phyloP scores from a whole-genome alignment of 1,140 invertebrate genomes.

The Eriosoma lanigerum region DNA sequence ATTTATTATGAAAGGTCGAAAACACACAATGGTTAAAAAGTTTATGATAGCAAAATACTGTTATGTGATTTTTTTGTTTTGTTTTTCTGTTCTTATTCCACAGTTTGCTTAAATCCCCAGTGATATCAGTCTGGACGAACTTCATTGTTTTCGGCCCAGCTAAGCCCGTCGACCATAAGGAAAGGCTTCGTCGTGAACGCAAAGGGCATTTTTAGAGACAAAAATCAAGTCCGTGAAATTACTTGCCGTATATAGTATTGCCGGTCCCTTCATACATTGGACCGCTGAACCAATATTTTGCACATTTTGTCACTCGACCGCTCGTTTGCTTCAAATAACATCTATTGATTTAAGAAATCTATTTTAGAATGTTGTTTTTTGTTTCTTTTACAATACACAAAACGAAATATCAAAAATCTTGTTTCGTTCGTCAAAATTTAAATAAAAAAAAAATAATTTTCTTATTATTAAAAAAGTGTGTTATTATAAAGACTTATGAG shows the following conservation, averaged over 20 bases:
- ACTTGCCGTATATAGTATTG: not conserved
- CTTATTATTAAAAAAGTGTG: no score
- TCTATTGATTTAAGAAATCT: conserved; percentile 25
- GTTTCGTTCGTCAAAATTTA: not conserved
- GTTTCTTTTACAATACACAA: not conserved
- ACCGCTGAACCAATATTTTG: conserved; percentile 25
- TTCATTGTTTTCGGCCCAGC: conserved; percentile 19
- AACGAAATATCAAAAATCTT: not conserved
- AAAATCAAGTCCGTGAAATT: conserved; percentile 49
- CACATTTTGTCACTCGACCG: conserved; percentile 37
- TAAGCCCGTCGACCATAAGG: conserved; percentile 3
- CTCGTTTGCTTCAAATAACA: conserved; percentile 2
- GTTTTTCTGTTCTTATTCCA: not conserved
- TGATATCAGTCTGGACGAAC: not conserved
- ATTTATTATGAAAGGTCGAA: not conserved
- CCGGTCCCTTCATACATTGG: not conserved
- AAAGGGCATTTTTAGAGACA: conserved; percentile 28
- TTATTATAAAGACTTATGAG: no score
- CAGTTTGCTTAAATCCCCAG: not conserved
- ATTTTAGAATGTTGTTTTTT: not conserved
- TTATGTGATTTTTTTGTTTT: conserved; percentile 11
- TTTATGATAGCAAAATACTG: not conserved
- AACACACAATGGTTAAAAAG: not conserved
- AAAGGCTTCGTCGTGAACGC: conserved; percentile 1
- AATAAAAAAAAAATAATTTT: no score